Evolutionary conservation across 2,797 vertebrate genomes (phyloP).

Genomic region (Morelia viridis): DNA sequence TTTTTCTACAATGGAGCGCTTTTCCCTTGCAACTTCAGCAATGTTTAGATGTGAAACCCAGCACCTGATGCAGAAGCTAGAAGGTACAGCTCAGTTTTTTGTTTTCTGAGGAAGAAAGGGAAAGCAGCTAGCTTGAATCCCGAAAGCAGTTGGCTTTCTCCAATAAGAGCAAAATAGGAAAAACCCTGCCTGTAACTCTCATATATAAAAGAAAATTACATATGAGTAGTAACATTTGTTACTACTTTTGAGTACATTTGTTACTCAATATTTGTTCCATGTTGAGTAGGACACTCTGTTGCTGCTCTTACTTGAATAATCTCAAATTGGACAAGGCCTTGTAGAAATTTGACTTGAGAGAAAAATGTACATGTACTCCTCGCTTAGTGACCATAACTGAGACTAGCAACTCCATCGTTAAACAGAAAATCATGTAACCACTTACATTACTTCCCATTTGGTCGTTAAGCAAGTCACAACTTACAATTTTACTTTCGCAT

Average conservation of each 20-base stretch:
- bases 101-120: slow-evolving; percentile 1
- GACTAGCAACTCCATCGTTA: not conserved
- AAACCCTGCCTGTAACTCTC: not conserved
- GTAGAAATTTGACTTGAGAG: not conserved
- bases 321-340: not conserved
- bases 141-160: not conserved
- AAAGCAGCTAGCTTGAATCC: not conserved
- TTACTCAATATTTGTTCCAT: not conserved
- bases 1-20: not conserved
- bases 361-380: not conserved
- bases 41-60: not conserved
- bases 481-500: not conserved
- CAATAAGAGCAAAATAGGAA: not conserved
- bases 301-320: not conserved
- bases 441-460: not conserved
- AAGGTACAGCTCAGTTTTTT: not conserved
- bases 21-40: not conserved
- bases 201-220: not conserved
- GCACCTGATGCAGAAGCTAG: not conserved
- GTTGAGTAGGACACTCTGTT: not conserved
- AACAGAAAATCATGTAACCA: not conserved
- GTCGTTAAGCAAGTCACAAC: not conserved
- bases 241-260: not conserved
- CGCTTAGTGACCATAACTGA: not conserved
- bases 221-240: too few relatives aligned